Evolutionary conservation across 1,140 invertebrate species (phyloP).

Genomic region (Procambarus virginalis): DNA sequence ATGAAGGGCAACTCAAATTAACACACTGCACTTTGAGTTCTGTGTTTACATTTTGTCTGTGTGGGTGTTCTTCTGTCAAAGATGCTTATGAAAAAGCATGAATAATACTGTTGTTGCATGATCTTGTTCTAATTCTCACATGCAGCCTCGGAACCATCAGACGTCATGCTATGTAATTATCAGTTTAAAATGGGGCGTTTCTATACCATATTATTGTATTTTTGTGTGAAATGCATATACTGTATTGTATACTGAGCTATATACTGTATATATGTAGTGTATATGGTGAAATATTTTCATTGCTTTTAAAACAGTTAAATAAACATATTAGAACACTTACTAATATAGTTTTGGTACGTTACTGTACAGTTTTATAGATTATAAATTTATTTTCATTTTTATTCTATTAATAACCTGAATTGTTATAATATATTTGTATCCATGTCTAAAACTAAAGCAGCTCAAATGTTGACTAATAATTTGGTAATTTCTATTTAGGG

Average conservation of each 20-base stretch:
- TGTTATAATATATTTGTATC: too few relatives aligned
- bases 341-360: too few relatives aligned
- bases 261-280: too few relatives aligned
- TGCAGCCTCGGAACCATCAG: constrained; percentile 57
- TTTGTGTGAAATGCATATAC: too few relatives aligned
- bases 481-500: constrained; percentile 68
- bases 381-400: too few relatives aligned
- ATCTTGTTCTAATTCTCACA: constrained; percentile 50
- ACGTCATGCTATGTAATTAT: constrained; percentile 49
- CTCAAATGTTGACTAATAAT: background rate
- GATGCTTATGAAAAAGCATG: constrained; percentile 9
- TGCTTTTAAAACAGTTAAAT: too few relatives aligned
- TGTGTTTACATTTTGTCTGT: background rate
- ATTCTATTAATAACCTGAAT: too few relatives aligned
- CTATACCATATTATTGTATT: too few relatives aligned
- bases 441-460: background rate
- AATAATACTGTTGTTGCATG: constrained; percentile 50
- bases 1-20: background rate
- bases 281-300: too few relatives aligned
- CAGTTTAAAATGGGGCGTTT: background rate
- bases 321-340: too few relatives aligned
- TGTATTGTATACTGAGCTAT: too few relatives aligned
- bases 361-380: too few relatives aligned
- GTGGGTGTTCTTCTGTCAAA: background rate
- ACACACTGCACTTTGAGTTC: background rate